Percentiles rank a stretch among this genome's conserved stretches.
These are phyloP conservation scores for Drosophila colorata DNA, from an alignment of 2,888 invertebrate genomes.

Conservation along the genomic window DNA sequence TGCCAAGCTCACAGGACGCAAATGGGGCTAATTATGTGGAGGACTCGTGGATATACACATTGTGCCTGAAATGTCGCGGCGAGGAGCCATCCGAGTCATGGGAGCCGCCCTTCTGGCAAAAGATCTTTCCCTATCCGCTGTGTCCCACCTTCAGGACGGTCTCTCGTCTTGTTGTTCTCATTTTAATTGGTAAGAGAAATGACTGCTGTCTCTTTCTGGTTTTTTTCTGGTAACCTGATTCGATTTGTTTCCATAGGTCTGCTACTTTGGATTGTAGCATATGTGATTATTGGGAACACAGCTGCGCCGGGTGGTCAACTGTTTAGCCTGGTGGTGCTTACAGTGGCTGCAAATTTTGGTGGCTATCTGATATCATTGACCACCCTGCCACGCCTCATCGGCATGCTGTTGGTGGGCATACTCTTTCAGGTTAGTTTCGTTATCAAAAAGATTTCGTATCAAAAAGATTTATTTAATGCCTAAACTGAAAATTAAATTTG, in stretches of 20 bases:
- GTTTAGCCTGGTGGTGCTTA: slow-evolving; percentile 91
- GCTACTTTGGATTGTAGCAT: slow-evolving; percentile 91
- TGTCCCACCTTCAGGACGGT: slow-evolving; percentile 94
- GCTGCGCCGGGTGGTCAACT: slow-evolving; percentile 94
- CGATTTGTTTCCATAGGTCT: slow-evolving; percentile 86
- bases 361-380: slow-evolving; percentile 93
- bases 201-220: accelerated
- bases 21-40: slow-evolving; percentile 78
- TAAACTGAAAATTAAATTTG: too few species aligned
- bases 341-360: slow-evolving; percentile 92
- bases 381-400: slow-evolving; percentile 93
- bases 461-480: too few species aligned
- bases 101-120: slow-evolving; percentile 93
- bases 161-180: slow-evolving; percentile 90
- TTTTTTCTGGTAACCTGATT: background rate
- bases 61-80: slow-evolving; percentile 92
- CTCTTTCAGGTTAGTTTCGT: slow-evolving; percentile 86
- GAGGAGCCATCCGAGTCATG: slow-evolving; percentile 91
- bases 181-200: slow-evolving; percentile 88
- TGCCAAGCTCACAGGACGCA: slow-evolving; percentile 30
- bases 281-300: slow-evolving; percentile 90
- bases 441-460: too few species aligned
- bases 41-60: slow-evolving; percentile 92
- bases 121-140: slow-evolving; percentile 93
- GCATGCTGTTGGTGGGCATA: slow-evolving; percentile 94